Conservation (phyloP, 1,140 invertebrate species). For the Vanessa tameamea region DNA sequence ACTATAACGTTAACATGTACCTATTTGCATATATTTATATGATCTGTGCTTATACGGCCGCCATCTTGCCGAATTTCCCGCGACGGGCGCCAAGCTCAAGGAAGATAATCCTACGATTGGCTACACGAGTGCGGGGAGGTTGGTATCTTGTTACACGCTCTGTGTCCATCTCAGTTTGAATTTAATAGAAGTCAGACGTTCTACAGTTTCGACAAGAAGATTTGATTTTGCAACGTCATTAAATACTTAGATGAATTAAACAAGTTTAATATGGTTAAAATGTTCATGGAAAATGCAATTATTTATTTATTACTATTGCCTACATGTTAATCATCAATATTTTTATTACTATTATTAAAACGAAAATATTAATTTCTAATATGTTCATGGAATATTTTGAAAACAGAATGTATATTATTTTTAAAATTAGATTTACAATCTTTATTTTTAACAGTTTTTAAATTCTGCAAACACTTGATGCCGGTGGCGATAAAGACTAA, state of each 20-base stretch:
- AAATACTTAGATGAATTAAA: not conserved
- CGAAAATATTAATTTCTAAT: no score
- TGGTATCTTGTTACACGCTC: slow-evolving; percentile 34
- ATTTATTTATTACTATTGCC: no score
- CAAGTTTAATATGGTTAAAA: not conserved
- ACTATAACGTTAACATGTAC: not conserved
- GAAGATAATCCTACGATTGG: slow-evolving; percentile 47
- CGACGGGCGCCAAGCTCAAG: slow-evolving; percentile 26
- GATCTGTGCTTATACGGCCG: slow-evolving; percentile 24
- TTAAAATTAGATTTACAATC: no score
- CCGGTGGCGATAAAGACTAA: no score
- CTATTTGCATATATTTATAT: slow-evolving; percentile 16
- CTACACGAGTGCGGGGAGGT: slow-evolving; percentile 32
- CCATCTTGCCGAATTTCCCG: slow-evolving; percentile 59
- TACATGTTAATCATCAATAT: no score
- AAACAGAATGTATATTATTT: no score
- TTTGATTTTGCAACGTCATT: not conserved
- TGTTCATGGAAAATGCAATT: no score
- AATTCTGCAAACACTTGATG: no score
- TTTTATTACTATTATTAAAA: no score
- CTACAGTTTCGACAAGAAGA: not conserved
- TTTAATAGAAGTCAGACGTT: slow-evolving; percentile 32
- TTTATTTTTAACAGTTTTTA: no score
- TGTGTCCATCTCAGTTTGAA: slow-evolving; percentile 16
- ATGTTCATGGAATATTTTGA: no score